Conservation (phyloP, 2,113 vertebrate genomes). For the Neotragus pygmaeus region DNA sequence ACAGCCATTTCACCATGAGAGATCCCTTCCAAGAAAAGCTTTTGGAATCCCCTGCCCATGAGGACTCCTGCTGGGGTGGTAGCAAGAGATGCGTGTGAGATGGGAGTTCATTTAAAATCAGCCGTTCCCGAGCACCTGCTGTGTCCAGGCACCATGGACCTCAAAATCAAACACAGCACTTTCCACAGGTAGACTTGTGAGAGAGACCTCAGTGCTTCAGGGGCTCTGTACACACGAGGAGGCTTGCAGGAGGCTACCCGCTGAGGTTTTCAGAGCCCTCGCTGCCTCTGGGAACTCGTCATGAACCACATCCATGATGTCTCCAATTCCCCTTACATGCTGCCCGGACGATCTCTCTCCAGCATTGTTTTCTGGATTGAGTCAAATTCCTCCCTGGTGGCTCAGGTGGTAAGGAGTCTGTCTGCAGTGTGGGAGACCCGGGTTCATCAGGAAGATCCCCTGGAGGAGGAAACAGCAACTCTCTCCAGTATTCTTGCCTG, state of each 20-base stretch:
- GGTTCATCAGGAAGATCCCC: neutral
- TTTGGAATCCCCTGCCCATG: neutral
- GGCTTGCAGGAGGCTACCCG: neutral
- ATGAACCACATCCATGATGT: rapidly evolving
- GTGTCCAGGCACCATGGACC: neutral
- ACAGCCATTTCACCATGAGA: neutral
- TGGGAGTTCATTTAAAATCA: neutral
- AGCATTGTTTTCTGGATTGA: neutral
- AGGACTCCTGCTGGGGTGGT: neutral
- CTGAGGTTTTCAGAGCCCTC: neutral
- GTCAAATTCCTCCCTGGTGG: neutral
- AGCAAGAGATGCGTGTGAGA: neutral
- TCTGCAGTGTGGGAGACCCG: rapidly evolving
- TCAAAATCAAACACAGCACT: neutral
- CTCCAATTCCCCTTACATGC: neutral
- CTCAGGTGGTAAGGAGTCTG: neutral
- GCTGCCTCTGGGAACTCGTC: neutral
- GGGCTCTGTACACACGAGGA: rapidly evolving
- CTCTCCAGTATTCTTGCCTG: neutral
- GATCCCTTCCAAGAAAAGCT: neutral
- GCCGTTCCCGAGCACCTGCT: neutral
- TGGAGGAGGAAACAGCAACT: neutral
- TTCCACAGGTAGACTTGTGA: neutral
- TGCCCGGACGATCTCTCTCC: neutral
- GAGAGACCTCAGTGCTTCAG: neutral